These are phyloP conservation scores for Rhea americana DNA, from an alignment of 2,113 vertebrate genomes.

Conservation along the genomic window DNA sequence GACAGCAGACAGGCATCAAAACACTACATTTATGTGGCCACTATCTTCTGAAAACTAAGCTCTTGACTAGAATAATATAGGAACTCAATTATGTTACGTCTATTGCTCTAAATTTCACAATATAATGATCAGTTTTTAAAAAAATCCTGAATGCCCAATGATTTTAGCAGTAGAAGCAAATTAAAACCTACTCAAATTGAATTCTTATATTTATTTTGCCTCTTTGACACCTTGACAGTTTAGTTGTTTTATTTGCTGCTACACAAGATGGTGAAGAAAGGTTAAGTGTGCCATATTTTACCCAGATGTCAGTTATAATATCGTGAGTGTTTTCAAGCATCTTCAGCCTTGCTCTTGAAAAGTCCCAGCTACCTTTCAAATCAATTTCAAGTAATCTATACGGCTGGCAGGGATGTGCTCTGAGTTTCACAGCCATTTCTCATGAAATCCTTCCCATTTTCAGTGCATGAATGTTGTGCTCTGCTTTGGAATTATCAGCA, in stretches of 20 bases:
- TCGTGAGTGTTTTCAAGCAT: neutral
- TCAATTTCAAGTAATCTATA: neutral
- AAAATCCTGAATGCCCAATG: neutral
- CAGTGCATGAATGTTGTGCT: neutral
- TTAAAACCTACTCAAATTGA: neutral
- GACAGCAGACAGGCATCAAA: neutral
- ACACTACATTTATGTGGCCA: neutral
- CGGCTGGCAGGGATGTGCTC: accelerated
- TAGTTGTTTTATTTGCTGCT: conserved; percentile 1
- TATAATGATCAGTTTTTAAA: neutral
- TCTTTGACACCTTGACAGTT: conserved; percentile 36
- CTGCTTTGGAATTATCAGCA: neutral
- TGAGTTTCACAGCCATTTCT: neutral
- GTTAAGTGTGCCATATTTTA: neutral
- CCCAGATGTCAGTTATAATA: neutral
- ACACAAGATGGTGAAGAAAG: neutral
- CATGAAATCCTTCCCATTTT: neutral
- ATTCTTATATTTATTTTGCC: neutral
- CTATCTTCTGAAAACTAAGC: neutral
- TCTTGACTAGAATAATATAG: neutral
- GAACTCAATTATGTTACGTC: neutral
- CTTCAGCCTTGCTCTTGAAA: neutral
- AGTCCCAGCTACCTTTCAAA: neutral
- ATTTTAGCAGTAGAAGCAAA: neutral
- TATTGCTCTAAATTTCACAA: conserved; percentile 7